Evolutionary conservation across 2,888 invertebrate species (phyloP).

Genomic region (Linnaemya vulpina): DNA sequence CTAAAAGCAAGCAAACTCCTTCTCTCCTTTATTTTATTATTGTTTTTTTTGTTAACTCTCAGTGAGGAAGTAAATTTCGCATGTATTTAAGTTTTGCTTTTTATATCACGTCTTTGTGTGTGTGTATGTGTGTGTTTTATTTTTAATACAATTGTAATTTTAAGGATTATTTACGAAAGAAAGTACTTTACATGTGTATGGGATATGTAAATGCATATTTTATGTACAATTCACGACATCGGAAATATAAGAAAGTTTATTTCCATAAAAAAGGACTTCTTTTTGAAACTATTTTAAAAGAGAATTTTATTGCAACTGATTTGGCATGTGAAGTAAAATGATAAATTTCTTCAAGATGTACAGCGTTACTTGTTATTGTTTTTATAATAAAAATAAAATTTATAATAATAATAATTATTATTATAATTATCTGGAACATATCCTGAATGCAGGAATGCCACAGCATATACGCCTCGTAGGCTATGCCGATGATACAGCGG

Average conservation of each 20-base stretch:
- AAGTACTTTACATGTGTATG: slow-evolving; percentile 25
- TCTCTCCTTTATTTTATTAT: too few species aligned
- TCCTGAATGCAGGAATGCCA: too few species aligned
- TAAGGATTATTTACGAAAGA: slow-evolving; percentile 58
- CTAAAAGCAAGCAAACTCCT: too few species aligned
- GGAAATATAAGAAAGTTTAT: neutral
- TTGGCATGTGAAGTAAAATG: neutral
- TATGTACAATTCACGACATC: neutral
- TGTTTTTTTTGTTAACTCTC: slow-evolving; percentile 36
- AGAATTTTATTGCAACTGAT: neutral
- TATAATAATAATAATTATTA: too few species aligned
- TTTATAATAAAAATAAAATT: too few species aligned
- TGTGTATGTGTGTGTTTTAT: neutral
- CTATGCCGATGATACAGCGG: too few species aligned
- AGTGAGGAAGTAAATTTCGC: slow-evolving; percentile 60
- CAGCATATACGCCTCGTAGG: too few species aligned
- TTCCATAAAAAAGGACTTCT: neutral
- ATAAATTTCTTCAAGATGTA: neutral
- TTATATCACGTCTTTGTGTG: neutral
- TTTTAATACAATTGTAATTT: slow-evolving; percentile 55
- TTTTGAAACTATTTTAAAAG: neutral
- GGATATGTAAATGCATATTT: slow-evolving; percentile 3
- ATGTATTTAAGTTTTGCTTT: slow-evolving; percentile 38
- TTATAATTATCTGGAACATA: too few species aligned
- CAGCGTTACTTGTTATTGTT: too few species aligned